Percentiles rank a stretch among this genome's conserved stretches.
phyloP scores from a whole-genome alignment of 2,888 invertebrate species.

The Cataglyphis altisquamis region DNA sequence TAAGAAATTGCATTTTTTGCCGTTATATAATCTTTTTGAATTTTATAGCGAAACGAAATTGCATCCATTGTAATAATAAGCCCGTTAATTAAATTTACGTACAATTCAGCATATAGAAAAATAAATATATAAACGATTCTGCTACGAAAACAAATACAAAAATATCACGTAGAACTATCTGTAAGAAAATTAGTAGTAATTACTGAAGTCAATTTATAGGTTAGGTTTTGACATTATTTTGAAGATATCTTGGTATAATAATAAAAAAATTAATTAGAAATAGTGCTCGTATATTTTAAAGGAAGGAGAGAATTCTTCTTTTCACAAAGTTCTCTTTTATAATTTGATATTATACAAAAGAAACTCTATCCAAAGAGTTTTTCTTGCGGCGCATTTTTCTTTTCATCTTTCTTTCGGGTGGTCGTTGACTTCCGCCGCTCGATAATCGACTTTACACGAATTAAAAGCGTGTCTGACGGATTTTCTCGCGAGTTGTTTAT shows the following conservation, averaged over 20 bases:
- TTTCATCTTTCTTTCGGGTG: neutral
- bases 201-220: neutral
- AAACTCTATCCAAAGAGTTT: neutral
- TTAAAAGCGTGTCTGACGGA: conserved; percentile 52
- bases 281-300: neutral
- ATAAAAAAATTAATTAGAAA: neutral
- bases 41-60: neutral
- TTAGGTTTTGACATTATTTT: neutral
- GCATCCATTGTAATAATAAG: conserved; percentile 66
- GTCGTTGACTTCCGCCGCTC: conserved; percentile 26
- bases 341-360: neutral
- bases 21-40: too few species aligned
- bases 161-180: neutral
- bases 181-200: neutral
- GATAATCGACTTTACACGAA: conserved; percentile 43
- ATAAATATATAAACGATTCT: neutral
- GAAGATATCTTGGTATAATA: neutral
- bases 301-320: neutral
- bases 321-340: neutral
- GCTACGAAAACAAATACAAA: neutral
- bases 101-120: conserved; percentile 68
- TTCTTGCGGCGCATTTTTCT: conserved; percentile 30
- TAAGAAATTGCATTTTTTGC: too few species aligned
- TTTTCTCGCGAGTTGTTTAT: conserved; percentile 34
- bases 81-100: conserved; percentile 70